Evolutionary conservation across 2,888 invertebrate species (phyloP), one percentile per base, ranked within the genome.

Genomic region (Odontomyia ornata): DNA sequence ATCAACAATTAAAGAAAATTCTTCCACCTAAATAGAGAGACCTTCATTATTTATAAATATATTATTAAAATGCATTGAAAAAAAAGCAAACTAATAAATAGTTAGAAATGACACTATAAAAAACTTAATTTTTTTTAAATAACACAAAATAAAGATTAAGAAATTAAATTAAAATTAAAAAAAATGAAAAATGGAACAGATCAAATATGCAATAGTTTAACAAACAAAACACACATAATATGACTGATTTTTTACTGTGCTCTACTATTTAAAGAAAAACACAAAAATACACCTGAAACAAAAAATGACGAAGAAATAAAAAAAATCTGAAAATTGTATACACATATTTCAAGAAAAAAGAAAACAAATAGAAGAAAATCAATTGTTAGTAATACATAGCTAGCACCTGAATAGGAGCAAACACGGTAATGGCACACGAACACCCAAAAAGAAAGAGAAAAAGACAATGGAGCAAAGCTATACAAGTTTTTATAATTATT

Each of bases 181-280:
- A 9, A 65, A 36, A 72, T 25, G 15, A 72, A 18, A 56, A 23
- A 18, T 15, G 23, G 15, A 18, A 67, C 4, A 72, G 15, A 52
- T 3, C 72, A 47, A 27, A 15, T 23, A 52, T 15, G 25, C 23
- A 11, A 47, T 25, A 47, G n/a, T 7, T 56, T 56, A 79, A 77
- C 77, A 77, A 80, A 80, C 79, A 80, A 77, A 79, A 80, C 77
- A 57, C 77, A 78, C 77, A 79, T 77, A 76, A 79, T 75, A 79
- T 77, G 80, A 80, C 80, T 80, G 80, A 80, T 80, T 80, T 80
- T 80, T 77, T 73, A 73, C 73, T 73, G 30, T 79, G 77, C 80
- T 79, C 71, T 79, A 79, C 80, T 79, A 77, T 80, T 78, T 73
- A 60, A 73, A 43, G 77, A 78, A 77, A 78, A 64, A 36, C n/a